These are phyloP conservation scores for Sebastes nivosus DNA, from an alignment of 2,797 vertebrate species.

Conservation along the genomic window DNA sequence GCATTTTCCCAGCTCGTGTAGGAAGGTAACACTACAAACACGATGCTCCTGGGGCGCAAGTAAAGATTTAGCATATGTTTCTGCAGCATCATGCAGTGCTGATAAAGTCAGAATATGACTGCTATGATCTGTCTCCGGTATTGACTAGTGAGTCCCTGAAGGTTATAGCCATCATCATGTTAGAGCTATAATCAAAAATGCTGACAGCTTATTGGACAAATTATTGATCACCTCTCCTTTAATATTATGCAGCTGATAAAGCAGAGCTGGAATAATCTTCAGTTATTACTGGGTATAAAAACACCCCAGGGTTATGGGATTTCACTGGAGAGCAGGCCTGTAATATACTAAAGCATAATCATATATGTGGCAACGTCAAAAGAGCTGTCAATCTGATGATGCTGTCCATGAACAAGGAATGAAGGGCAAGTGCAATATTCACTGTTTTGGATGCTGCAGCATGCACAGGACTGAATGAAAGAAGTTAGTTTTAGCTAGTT, in stretches of 20 bases:
- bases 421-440: not conserved
- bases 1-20: not conserved
- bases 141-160: constrained; percentile 73
- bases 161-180: constrained; percentile 77
- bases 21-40: constrained; percentile 17
- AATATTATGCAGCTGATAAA: constrained; percentile 75
- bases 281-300: constrained; percentile 59
- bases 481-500: not conserved
- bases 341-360: constrained; percentile 3
- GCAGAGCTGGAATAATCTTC: constrained; percentile 60
- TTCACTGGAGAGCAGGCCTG: constrained; percentile 8
- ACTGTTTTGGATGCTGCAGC: not conserved
- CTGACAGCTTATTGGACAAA: constrained; percentile 81
- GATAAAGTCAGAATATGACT: constrained; percentile 65
- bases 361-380: constrained; percentile 5
- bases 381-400: not conserved
- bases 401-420: not conserved
- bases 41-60: constrained; percentile 6
- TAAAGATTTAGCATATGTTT: constrained; percentile 27
- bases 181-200: constrained; percentile 81
- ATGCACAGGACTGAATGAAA: not conserved
- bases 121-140: constrained; percentile 65
- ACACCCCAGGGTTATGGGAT: constrained; percentile 22
- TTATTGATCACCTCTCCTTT: constrained; percentile 80
- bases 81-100: constrained; percentile 47